phyloP scores from a whole-genome alignment of 2,888 invertebrate genomes.

The Campoplex nolae region DNA sequence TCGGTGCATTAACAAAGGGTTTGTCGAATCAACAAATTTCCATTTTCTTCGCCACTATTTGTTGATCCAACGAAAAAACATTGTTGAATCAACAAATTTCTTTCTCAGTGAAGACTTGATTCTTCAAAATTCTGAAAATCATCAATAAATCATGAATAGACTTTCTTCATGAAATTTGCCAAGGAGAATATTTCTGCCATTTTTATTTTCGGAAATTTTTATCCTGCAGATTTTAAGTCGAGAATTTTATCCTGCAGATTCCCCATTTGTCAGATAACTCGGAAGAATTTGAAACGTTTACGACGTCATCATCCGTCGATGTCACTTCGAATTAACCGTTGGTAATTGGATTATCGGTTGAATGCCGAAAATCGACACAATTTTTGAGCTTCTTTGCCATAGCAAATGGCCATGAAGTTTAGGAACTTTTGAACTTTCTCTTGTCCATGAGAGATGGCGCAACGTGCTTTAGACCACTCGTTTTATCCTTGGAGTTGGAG shows the following conservation, averaged over 20 bases:
- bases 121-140: too few relatives aligned
- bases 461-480: constrained; percentile 10
- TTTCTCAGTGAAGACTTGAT: neutral
- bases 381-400: neutral
- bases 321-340: neutral
- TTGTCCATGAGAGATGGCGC: constrained; percentile 38
- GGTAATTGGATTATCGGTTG: neutral
- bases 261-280: neutral
- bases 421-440: neutral
- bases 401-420: constrained; percentile 25
- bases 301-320: constrained; percentile 27
- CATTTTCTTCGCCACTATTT: too few relatives aligned
- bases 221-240: neutral
- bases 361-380: neutral
- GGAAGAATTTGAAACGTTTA: neutral
- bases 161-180: too few relatives aligned
- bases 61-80: too few relatives aligned
- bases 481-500: constrained; percentile 38
- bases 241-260: neutral
- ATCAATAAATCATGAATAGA: too few relatives aligned
- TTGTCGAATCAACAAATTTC: neutral
- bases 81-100: neutral
- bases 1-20: too few relatives aligned
- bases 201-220: too few relatives aligned
- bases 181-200: too few relatives aligned